phyloP scores from a whole-genome alignment of 2,797 vertebrate genomes.

The Sylvilagus floridanus region DNA sequence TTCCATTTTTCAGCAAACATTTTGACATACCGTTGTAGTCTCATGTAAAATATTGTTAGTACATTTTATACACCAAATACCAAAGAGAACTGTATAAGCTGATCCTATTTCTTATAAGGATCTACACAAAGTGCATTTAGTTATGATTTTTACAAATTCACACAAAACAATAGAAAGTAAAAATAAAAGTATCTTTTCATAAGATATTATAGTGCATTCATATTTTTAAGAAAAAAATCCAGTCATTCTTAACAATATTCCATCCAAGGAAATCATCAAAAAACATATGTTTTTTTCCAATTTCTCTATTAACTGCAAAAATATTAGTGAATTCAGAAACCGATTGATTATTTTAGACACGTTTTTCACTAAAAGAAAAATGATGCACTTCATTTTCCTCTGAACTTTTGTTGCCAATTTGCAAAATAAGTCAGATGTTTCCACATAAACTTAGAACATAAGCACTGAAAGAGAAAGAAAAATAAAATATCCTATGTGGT shows the following conservation, averaged over 20 bases:
- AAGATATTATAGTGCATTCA: background rate
- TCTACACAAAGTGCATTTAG: background rate
- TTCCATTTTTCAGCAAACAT: no score
- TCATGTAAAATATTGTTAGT: background rate
- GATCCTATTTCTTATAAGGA: background rate
- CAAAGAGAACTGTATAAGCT: background rate
- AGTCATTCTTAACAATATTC: background rate
- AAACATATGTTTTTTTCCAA: background rate
- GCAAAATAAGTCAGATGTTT: background rate
- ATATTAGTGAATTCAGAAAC: background rate
- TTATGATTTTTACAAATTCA: background rate
- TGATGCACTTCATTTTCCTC: background rate
- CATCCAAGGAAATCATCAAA: background rate
- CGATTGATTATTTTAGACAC: background rate
- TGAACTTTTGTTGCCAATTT: background rate
- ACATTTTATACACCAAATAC: background rate
- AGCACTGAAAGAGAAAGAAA: background rate
- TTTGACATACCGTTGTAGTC: background rate
- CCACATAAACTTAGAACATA: background rate
- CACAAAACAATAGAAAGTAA: background rate
- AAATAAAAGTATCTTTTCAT: background rate
- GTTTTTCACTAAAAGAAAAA: conserved; percentile 8
- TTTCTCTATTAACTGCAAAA: background rate
- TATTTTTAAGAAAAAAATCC: background rate
- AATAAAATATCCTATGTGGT: background rate